These are phyloP conservation scores for Drosophila falleni DNA, from an alignment of 2,888 invertebrate species.

Conservation along the genomic window DNA sequence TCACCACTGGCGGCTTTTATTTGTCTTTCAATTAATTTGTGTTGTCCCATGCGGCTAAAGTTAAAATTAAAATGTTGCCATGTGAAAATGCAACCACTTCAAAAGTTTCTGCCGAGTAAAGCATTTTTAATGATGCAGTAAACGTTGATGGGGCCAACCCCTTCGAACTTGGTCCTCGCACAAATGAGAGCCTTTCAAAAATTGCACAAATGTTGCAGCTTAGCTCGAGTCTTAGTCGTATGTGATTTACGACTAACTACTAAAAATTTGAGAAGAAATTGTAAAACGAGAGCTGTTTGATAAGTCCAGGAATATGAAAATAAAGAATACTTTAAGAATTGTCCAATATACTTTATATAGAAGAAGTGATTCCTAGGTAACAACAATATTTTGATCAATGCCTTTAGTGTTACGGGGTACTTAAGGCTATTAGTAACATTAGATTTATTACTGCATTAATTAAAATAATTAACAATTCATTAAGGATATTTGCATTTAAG, in stretches of 20 bases:
- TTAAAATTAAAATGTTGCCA: conserved; percentile 51
- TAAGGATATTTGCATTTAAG: no score
- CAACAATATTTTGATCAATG: no score
- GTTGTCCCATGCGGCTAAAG: conserved; percentile 26
- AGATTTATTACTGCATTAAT: no score
- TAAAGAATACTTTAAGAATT: no score
- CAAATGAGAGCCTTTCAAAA: conserved; percentile 20
- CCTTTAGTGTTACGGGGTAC: no score
- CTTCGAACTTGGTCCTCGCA: conserved; percentile 34
- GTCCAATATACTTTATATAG: no score
- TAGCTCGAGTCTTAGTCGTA: conserved; percentile 7
- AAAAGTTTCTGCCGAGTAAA: conserved; percentile 56
- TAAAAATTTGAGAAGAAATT: not conserved
- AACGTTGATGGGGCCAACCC: conserved; percentile 41
- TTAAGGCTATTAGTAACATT: no score
- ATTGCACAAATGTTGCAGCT: conserved; percentile 24
- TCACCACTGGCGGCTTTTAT: conserved; percentile 22
- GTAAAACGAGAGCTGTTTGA: not conserved
- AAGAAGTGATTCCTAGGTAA: no score
- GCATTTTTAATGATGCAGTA: conserved; percentile 75
- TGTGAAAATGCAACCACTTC: conserved; percentile 50
- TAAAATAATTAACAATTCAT: no score
- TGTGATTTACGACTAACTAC: conserved; percentile 13
- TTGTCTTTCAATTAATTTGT: conserved; percentile 51
- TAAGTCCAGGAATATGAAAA: not conserved